Conservation (phyloP, 2,113 vertebrate species). For the Chionodraco myersi region DNA sequence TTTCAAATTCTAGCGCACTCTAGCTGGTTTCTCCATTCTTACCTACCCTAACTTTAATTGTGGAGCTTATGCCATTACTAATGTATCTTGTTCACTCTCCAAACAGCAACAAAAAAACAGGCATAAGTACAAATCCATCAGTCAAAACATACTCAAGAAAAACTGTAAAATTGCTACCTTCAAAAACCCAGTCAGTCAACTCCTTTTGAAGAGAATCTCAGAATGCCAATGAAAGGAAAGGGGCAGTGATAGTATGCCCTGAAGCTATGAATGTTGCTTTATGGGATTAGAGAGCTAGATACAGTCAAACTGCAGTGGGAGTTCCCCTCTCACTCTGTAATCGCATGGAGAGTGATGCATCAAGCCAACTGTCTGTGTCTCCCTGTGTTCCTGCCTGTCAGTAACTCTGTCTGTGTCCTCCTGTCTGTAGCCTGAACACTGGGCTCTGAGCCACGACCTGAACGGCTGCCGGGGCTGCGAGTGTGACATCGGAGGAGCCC, state of each 20-base stretch:
- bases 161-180: constrained; percentile 1
- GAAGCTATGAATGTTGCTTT: constrained; percentile 21
- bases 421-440: constrained; percentile 88
- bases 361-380: background rate
- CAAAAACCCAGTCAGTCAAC: constrained; percentile 5
- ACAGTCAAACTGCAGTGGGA: constrained; percentile 7
- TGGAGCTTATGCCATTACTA: no score
- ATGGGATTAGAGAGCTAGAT: constrained; percentile 25
- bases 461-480: constrained; percentile 91
- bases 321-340: constrained; percentile 8
- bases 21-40: no score
- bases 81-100: no score
- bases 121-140: constrained; percentile 5
- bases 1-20: no score
- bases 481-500: constrained; percentile 93
- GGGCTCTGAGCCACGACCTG: constrained; percentile 92
- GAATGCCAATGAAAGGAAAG: background rate
- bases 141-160: constrained; percentile 1
- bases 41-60: no score
- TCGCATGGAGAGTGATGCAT: background rate
- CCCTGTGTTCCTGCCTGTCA: constrained; percentile 11
- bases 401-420: constrained; percentile 19
- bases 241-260: background rate
- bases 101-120: no score
- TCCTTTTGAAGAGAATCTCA: background rate